Evolutionary conservation across 2,113 vertebrate species (phyloP).

Genomic region (Morphnarchus princeps): DNA sequence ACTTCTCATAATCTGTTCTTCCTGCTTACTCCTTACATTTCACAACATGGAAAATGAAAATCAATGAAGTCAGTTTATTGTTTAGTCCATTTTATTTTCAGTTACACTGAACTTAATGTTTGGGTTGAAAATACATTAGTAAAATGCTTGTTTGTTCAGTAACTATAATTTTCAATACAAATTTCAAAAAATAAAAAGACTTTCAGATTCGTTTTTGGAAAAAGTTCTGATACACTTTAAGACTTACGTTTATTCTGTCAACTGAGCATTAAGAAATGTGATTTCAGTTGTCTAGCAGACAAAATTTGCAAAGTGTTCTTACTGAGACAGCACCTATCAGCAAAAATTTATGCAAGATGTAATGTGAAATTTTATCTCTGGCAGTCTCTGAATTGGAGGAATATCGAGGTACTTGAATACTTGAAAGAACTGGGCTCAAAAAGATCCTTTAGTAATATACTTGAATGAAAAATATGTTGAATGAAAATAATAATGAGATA

Average conservation of each 20-base stretch:
- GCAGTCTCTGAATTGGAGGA: neutral
- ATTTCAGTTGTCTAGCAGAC: neutral
- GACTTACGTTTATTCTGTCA: neutral
- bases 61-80: neutral
- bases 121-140: neutral
- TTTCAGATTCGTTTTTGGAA: neutral
- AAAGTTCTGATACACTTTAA: neutral
- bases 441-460: neutral
- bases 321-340: neutral
- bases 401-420: neutral
- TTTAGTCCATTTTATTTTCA: slow-evolving; percentile 19
- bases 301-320: neutral
- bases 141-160: neutral
- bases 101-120: neutral
- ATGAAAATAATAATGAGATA: neutral
- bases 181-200: neutral
- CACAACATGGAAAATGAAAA: neutral
- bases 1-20: neutral
- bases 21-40: neutral
- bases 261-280: neutral
- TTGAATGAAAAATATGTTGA: neutral
- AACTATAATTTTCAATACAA: neutral
- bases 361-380: neutral
- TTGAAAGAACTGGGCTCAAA: neutral
- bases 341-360: neutral